phyloP scores from a whole-genome alignment of 1,140 invertebrate species.

The Paramacrobiotus metropolitanus region DNA sequence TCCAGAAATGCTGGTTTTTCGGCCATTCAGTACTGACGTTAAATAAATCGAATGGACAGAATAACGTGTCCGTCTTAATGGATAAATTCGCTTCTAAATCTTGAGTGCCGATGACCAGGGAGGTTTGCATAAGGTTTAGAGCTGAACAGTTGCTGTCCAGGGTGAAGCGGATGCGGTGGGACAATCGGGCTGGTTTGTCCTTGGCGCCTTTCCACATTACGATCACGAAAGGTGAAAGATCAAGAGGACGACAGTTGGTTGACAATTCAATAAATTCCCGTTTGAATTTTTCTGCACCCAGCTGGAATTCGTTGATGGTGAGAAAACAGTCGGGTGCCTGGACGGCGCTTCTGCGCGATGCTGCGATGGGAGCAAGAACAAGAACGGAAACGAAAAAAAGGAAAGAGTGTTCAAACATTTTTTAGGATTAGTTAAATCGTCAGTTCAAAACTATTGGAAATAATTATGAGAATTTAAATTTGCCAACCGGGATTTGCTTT shows the following conservation, averaged over 20 bases:
- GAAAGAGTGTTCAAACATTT: not conserved
- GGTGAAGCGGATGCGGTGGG: not conserved
- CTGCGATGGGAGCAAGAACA: not conserved
- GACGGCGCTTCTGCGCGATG: no score
- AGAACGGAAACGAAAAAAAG: not conserved
- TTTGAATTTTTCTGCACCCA: not conserved
- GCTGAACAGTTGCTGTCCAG: not conserved
- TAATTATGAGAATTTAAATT: no score
- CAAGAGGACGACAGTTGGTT: not conserved
- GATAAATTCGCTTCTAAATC: not conserved
- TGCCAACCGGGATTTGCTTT: no score
- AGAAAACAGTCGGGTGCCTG: not conserved
- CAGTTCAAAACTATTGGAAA: no score
- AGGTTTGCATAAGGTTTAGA: not conserved
- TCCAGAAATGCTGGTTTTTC: not conserved
- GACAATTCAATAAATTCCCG: not conserved
- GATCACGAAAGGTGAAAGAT: not conserved
- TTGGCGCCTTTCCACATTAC: not conserved
- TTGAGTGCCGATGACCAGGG: not conserved
- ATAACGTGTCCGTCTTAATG: no score
- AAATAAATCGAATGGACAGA: not conserved
- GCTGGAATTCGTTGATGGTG: slow-evolving; percentile 1
- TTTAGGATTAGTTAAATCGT: no score
- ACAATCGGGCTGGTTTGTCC: not conserved
- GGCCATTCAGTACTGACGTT: not conserved